These are phyloP conservation scores for Drosophila subpulchrella DNA, from an alignment of 1,140 invertebrate genomes.

Conservation along the genomic window DNA sequence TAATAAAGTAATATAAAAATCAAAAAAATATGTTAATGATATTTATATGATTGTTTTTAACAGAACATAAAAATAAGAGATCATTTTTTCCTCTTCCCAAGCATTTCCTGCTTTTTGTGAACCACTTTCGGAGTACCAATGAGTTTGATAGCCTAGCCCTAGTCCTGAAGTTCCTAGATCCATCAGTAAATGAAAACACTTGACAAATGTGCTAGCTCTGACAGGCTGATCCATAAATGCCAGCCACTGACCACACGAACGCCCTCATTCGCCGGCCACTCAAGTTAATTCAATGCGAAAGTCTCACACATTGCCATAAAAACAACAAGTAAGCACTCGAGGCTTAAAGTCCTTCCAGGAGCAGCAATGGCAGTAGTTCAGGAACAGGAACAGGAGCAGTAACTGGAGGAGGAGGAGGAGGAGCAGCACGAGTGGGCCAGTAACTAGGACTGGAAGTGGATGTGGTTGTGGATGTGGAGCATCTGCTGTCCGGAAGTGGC, in stretches of 20 bases:
- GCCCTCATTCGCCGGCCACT: constrained; percentile 40
- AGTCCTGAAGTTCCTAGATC: constrained; percentile 10
- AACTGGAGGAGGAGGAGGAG: constrained; percentile 15
- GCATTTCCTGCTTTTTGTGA: no score
- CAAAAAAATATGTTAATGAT: no score
- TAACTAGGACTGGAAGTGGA: constrained; percentile 14
- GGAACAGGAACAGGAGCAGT: constrained; percentile 5
- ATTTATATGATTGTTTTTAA: no score
- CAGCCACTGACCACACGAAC: constrained; percentile 57
- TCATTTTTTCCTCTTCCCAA: no score
- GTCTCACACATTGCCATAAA: constrained; percentile 52
- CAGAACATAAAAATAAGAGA: no score
- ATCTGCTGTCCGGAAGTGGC: constrained; percentile 52
- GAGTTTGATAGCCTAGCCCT: not conserved
- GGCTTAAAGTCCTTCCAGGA: constrained; percentile 14
- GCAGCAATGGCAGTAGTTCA: constrained; percentile 1
- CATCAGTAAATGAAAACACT: constrained; percentile 58
- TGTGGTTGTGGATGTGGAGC: constrained; percentile 28
- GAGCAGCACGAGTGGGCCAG: constrained; percentile 21
- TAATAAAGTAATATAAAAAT: no score
- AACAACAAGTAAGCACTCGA: constrained; percentile 40
- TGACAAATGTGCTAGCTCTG: constrained; percentile 48
- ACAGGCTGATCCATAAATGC: constrained; percentile 69
- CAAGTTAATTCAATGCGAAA: constrained; percentile 72
- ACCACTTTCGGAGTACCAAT: not conserved